Conservation (phyloP, 1,140 invertebrate genomes). For the Drosophila simulans region DNA sequence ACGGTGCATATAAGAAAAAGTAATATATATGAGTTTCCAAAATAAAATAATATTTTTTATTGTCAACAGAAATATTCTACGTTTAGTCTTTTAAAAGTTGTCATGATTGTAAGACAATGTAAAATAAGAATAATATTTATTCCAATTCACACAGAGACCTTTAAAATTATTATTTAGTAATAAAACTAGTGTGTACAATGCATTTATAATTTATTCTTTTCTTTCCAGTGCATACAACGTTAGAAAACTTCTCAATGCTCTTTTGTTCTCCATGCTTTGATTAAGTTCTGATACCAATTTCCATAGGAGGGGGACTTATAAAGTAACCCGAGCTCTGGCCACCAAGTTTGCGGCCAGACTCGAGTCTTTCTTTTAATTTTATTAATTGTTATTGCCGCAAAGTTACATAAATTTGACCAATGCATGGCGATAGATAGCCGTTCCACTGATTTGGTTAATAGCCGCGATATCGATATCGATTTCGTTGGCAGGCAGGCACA, state of each 20-base stretch:
- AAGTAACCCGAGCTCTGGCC: slow-evolving; percentile 68
- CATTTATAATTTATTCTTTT: neutral
- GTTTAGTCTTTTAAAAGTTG: no score
- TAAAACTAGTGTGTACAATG: no score
- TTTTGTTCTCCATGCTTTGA: slow-evolving; percentile 59
- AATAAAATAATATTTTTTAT: no score
- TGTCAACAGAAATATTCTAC: no score
- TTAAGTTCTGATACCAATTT: slow-evolving; percentile 67
- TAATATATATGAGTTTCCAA: no score
- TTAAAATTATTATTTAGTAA: no score
- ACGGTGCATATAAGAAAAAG: no score
- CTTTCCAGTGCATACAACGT: neutral
- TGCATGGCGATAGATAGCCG: slow-evolving; percentile 51
- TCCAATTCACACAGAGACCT: no score
- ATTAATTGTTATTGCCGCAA: slow-evolving; percentile 77
- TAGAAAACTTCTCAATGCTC: slow-evolving; percentile 46
- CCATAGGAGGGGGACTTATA: neutral
- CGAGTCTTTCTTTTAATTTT: slow-evolving; percentile 62
- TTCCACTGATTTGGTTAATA: slow-evolving; percentile 79
- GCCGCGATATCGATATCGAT: slow-evolving; percentile 77
- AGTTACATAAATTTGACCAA: slow-evolving; percentile 70
- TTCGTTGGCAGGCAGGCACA: slow-evolving; percentile 68
- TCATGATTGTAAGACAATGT: no score
- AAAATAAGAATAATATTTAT: no score
- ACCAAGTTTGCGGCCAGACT: slow-evolving; percentile 41